phyloP scores from a whole-genome alignment of 2,113 vertebrate species.

The Chionomys nivalis region DNA sequence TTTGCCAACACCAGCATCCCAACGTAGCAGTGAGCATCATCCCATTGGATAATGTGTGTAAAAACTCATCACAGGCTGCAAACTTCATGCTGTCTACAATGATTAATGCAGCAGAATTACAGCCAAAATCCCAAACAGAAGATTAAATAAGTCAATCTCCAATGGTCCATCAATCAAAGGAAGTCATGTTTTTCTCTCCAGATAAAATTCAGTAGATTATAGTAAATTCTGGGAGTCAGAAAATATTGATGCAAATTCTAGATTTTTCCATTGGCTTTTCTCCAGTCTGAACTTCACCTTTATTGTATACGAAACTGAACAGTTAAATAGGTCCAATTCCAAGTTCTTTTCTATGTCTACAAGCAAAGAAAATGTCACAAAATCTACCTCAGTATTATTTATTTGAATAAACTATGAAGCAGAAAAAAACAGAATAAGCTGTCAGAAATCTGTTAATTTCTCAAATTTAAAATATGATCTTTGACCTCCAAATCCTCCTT shows the following conservation, averaged over 20 bases:
- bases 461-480: background rate
- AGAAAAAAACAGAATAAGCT: background rate
- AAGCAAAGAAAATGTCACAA: slow-evolving; percentile 17
- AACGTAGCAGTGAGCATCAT: background rate
- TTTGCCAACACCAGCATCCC: background rate
- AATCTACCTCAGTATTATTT: background rate
- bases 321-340: background rate
- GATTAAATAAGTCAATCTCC: background rate
- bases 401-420: background rate
- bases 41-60: background rate
- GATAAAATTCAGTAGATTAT: background rate
- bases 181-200: background rate
- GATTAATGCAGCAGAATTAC: background rate
- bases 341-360: background rate
- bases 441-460: background rate
- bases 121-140: background rate
- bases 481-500: background rate
- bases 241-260: background rate
- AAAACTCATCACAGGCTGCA: background rate
- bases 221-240: background rate
- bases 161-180: background rate
- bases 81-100: background rate
- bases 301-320: background rate
- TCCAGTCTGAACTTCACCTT: background rate
- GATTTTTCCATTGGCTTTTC: background rate